phyloP scores from a whole-genome alignment of 1,140 invertebrate genomes.

The Lucilia sericata region DNA sequence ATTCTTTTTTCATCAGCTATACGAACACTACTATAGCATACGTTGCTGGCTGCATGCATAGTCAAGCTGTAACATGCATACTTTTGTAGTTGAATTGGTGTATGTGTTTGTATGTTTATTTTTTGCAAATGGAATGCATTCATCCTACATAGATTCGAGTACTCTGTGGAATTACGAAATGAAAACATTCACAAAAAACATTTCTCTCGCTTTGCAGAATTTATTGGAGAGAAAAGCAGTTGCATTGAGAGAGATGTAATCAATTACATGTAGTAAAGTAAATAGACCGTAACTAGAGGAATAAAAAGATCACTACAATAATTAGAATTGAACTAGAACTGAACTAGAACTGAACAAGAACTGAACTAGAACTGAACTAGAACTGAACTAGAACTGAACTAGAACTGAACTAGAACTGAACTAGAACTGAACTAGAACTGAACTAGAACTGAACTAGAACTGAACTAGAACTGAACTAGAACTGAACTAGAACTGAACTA shows the following conservation, averaged over 20 bases:
- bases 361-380: too few species aligned
- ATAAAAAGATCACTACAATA: too few species aligned
- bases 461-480: too few species aligned
- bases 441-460: too few species aligned
- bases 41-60: background rate
- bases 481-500: too few species aligned
- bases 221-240: background rate
- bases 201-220: too few species aligned
- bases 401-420: too few species aligned
- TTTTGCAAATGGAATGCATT: background rate
- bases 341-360: too few species aligned
- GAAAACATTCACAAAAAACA: background rate
- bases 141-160: background rate
- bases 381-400: too few species aligned
- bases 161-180: background rate
- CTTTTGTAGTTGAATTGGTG: background rate
- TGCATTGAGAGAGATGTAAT: background rate
- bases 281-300: too few species aligned
- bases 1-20: background rate
- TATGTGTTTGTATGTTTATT: background rate
- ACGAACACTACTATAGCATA: background rate
- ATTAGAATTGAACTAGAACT: too few species aligned
- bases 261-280: background rate
- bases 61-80: background rate
- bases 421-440: too few species aligned